Conservation (phyloP, 2,113 vertebrate species). For the Cebus imitator region DNA sequence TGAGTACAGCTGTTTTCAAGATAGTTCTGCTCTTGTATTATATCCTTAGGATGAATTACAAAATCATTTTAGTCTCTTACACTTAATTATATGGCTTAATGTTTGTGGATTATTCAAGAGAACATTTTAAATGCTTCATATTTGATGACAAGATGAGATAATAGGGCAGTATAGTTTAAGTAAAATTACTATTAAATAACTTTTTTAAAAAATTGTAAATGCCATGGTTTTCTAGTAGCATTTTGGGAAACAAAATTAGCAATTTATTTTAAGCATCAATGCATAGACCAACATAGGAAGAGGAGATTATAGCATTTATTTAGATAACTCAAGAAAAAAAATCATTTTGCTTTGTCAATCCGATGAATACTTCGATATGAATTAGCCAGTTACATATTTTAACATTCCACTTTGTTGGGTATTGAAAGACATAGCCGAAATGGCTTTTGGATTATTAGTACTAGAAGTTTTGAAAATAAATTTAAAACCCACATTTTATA, state of each 20-base stretch:
- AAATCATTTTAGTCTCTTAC: not conserved
- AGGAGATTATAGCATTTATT: not conserved
- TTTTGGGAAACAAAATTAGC: not conserved
- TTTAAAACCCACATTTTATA: not conserved
- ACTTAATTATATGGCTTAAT: not conserved
- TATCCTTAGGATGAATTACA: not conserved
- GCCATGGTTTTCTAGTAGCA: not conserved
- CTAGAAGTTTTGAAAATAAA: slow-evolving; percentile 26
- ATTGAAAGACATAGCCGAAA: not conserved
- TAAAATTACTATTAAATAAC: not conserved
- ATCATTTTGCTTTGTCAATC: not conserved
- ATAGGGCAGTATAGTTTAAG: not conserved
- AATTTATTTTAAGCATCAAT: not conserved
- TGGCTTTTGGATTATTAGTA: not conserved
- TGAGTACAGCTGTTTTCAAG: not conserved
- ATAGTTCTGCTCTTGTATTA: not conserved
- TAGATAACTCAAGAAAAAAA: not conserved
- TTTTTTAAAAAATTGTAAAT: not conserved
- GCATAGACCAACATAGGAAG: not conserved
- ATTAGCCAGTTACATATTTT: not conserved
- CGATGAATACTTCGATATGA: not conserved
- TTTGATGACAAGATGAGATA: not conserved
- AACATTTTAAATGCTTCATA: not conserved
- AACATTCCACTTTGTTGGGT: not conserved
- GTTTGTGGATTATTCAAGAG: not conserved